phyloP scores from a whole-genome alignment of 2,113 vertebrate genomes.

The Callionymus lyra region DNA sequence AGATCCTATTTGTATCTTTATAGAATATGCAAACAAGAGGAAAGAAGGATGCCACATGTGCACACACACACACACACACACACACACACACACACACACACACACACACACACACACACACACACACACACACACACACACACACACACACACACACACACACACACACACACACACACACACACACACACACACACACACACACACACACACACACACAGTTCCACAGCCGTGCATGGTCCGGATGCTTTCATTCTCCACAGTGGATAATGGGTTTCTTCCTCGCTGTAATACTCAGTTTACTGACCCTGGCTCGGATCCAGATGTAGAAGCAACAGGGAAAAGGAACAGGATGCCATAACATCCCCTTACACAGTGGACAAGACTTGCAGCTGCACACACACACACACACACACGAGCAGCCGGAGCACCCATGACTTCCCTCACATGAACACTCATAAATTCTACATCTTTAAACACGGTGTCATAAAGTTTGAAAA shows the following conservation, averaged over 20 bases:
- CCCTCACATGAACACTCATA: conserved; percentile 27
- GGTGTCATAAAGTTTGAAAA: background rate
- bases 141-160: background rate
- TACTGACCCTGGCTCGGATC: conserved; percentile 38
- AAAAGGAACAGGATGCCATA: conserved; percentile 58
- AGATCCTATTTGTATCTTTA: too few relatives aligned
- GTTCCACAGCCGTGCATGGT: conserved; percentile 14
- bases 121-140: background rate
- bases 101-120: too few relatives aligned
- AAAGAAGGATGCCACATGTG: too few relatives aligned
- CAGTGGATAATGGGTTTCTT: conserved; percentile 34
- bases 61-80: too few relatives aligned
- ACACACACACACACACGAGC: conserved; percentile 10
- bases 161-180: background rate
- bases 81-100: too few relatives aligned
- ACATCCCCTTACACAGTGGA: conserved; percentile 37
- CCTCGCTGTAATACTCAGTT: conserved; percentile 41
- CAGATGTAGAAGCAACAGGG: conserved; percentile 43
- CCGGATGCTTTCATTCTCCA: conserved; percentile 36
- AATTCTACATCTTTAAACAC: too few relatives aligned
- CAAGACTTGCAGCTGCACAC: conserved; percentile 48
- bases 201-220: background rate
- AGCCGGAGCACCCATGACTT: conserved; percentile 27
- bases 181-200: too few relatives aligned
- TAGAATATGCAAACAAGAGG: too few relatives aligned